These are phyloP conservation scores for Drosophila miranda DNA, from an alignment of 1,140 invertebrate species.

Conservation along the genomic window DNA sequence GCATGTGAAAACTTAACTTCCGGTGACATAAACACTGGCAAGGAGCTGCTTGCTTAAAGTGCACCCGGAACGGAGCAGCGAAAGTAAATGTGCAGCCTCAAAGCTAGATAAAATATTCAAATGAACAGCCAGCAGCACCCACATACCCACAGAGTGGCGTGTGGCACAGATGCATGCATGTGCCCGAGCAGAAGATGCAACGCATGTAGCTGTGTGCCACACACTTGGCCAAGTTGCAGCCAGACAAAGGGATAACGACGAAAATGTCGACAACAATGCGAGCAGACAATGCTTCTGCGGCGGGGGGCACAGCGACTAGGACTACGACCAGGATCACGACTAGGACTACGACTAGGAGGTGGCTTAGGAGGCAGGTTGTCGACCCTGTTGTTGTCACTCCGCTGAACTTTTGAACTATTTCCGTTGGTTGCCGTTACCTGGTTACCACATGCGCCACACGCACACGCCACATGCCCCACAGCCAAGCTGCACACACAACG, in stretches of 20 bases:
- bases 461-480: conserved; percentile 6
- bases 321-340: background rate
- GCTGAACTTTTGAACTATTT: conserved; percentile 76
- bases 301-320: background rate
- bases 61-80: conserved; percentile 51
- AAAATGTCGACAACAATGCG: conserved; percentile 73
- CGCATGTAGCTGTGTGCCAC: conserved; percentile 28
- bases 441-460: conserved; percentile 21
- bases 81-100: conserved; percentile 71
- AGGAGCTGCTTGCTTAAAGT: conserved; percentile 74
- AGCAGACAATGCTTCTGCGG: conserved; percentile 32
- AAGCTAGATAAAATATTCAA: conserved; percentile 76
- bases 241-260: conserved; percentile 60
- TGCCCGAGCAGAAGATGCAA: conserved; percentile 37
- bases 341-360: background rate
- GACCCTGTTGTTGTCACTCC: conserved; percentile 56
- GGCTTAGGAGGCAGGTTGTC: conserved; percentile 33
- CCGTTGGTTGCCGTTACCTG: conserved; percentile 42
- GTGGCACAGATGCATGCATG: conserved; percentile 8
- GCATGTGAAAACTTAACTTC: conserved; percentile 80
- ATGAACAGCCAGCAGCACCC: conserved; percentile 61
- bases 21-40: conserved; percentile 78
- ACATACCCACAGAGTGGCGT: conserved; percentile 3
- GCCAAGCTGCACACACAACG: conserved; percentile 12
- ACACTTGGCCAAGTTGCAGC: conserved; percentile 46